A percentile compares a stretch with the other conserved stretches of the same genome.
Evolutionary conservation across 2,113 vertebrate genomes (phyloP).

Genomic region (Vireo altiloquus): DNA sequence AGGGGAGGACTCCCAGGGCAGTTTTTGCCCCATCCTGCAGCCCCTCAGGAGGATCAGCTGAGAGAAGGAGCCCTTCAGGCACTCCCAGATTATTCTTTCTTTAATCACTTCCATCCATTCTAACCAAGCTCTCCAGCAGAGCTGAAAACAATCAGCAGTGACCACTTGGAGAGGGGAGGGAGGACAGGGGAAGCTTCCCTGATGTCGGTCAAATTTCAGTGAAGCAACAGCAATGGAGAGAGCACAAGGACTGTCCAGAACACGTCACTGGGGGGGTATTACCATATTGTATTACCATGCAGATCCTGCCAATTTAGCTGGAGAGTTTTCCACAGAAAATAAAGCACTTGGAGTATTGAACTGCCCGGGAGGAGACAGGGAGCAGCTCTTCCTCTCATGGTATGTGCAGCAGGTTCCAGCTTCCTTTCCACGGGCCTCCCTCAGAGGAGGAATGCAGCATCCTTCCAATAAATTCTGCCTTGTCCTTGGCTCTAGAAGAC

Average conservation of each 20-base stretch:
- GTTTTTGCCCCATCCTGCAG: neutral
- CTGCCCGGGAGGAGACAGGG: neutral
- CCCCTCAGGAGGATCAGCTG: neutral
- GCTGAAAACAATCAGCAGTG: neutral
- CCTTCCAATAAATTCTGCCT: neutral
- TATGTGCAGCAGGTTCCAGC: neutral
- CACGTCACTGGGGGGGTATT: neutral
- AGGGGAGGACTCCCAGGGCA: neutral
- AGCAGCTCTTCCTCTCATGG: neutral
- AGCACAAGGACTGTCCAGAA: neutral
- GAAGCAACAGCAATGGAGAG: neutral
- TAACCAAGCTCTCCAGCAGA: neutral
- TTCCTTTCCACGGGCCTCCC: neutral
- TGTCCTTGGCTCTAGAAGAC: neutral
- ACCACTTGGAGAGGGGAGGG: neutral
- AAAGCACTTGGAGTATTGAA: neutral
- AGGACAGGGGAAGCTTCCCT: neutral
- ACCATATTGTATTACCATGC: neutral
- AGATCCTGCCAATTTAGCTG: neutral
- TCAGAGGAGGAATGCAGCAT: neutral
- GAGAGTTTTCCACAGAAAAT: neutral
- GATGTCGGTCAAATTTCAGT: neutral
- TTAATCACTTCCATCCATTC: constrained; percentile 19
- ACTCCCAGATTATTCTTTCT: neutral
- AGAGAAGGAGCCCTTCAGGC: neutral